Evolutionary conservation across 2,113 vertebrate genomes (phyloP).

Genomic region (Leiothrix lutea): DNA sequence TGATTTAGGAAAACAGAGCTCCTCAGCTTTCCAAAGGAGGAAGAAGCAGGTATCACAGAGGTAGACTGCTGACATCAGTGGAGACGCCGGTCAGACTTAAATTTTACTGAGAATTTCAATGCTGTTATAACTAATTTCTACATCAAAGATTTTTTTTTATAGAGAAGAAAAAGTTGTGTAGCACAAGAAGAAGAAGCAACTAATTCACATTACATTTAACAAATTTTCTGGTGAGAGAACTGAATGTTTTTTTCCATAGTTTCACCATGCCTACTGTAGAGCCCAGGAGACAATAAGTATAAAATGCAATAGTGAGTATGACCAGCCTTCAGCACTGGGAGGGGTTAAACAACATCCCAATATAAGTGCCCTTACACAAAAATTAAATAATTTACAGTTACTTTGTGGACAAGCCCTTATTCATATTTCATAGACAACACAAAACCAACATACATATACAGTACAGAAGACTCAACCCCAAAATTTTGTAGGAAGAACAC

Average conservation of each 20-base stretch:
- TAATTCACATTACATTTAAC: background rate
- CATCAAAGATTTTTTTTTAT: background rate
- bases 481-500: background rate
- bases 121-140: background rate
- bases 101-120: background rate
- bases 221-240: background rate
- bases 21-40: background rate
- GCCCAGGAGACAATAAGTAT: background rate
- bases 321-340: background rate
- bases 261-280: background rate
- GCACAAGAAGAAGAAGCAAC: background rate
- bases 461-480: background rate
- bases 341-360: background rate
- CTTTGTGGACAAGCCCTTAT: background rate
- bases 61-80: background rate
- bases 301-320: background rate
- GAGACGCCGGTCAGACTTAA: background rate
- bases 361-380: background rate
- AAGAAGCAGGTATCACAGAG: background rate
- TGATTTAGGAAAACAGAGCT: background rate
- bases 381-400: background rate
- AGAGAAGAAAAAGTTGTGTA: background rate
- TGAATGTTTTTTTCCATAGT: background rate
- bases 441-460: background rate
- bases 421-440: background rate